These are phyloP conservation scores for Thysanoteuthis rhombus DNA, from an alignment of 2,888 invertebrate species.

Conservation along the genomic window DNA sequence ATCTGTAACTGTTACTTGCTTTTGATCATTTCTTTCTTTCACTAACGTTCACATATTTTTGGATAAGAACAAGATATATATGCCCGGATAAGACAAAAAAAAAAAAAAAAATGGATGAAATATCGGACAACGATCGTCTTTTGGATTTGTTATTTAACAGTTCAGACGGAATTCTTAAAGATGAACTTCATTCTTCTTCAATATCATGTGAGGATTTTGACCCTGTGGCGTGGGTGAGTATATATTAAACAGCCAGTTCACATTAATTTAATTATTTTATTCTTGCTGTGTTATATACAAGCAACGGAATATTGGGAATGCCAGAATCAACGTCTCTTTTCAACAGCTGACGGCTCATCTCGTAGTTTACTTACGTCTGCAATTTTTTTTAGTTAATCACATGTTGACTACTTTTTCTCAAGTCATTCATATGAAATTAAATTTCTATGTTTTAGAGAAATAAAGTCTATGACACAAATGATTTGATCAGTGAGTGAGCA, in stretches of 20 bases:
- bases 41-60: not conserved
- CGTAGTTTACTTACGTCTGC: too few species aligned
- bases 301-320: too few species aligned
- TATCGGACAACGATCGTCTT: constrained; percentile 34
- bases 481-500: too few species aligned
- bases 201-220: constrained; percentile 22
- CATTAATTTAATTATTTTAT: not conserved
- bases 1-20: not conserved
- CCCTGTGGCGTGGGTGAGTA: not conserved
- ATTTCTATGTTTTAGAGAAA: too few species aligned
- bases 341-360: too few species aligned
- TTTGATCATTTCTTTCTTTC: not conserved
- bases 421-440: too few species aligned
- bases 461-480: too few species aligned
- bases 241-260: too few species aligned
- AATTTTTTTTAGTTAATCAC: too few species aligned
- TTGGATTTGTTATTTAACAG: constrained; percentile 60
- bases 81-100: not conserved
- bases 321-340: too few species aligned
- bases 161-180: constrained; percentile 51
- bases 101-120: constrained; percentile 19
- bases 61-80: not conserved
- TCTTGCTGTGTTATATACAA: not conserved
- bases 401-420: too few species aligned
- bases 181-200: constrained; percentile 39